A percentile compares a stretch with the other conserved stretches of the same genome.
Evolutionary conservation across 2,113 vertebrate genomes (phyloP).

Genomic region (Heloderma charlesbogerti): DNA sequence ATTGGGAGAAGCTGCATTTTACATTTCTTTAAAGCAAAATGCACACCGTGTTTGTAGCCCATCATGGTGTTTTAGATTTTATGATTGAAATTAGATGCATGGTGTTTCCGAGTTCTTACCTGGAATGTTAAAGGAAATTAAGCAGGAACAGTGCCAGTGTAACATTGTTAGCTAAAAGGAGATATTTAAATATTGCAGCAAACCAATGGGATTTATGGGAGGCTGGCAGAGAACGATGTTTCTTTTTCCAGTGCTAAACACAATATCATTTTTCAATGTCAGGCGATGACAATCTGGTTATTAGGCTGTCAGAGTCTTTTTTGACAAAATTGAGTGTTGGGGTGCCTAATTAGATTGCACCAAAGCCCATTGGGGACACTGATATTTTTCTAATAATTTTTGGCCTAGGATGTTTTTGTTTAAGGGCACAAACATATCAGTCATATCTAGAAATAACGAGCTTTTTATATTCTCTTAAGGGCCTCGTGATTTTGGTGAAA

Average conservation of each 20-base stretch:
- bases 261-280: conserved; percentile 68
- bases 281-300: conserved; percentile 72
- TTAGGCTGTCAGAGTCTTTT: conserved; percentile 70
- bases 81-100: conserved; percentile 30
- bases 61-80: neutral
- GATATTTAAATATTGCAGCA: conserved; percentile 40
- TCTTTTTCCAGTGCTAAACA: conserved; percentile 51
- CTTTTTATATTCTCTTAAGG: conserved; percentile 56
- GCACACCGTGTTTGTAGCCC: neutral
- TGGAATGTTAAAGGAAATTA: conserved; percentile 37
- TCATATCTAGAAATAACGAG: conserved; percentile 61
- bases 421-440: conserved; percentile 62
- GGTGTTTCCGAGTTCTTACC: conserved; percentile 29
- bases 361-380: conserved; percentile 55
- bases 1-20: conserved; percentile 1
- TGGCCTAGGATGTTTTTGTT: conserved; percentile 61
- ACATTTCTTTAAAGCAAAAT: conserved; percentile 30
- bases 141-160: neutral
- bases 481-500: conserved; percentile 48
- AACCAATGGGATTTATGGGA: conserved; percentile 36
- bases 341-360: conserved; percentile 73
- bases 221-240: conserved; percentile 43
- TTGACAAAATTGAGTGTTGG: conserved; percentile 63
- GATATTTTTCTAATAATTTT: conserved; percentile 70
- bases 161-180: conserved; percentile 26